These are phyloP conservation scores for Argyrosomus regius DNA, from an alignment of 2,797 vertebrate species.

Conservation along the genomic window DNA sequence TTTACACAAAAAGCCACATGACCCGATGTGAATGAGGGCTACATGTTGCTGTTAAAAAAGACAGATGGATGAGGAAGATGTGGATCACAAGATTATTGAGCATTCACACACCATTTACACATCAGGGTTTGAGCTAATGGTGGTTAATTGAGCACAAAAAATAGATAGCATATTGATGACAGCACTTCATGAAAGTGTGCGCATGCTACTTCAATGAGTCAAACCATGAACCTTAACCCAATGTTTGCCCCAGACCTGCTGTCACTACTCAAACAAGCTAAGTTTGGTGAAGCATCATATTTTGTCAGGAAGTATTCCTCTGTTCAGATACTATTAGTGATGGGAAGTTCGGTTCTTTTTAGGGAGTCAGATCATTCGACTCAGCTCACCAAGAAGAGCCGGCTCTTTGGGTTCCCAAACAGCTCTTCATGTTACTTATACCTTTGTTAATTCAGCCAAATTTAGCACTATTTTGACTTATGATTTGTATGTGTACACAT, in stretches of 20 bases:
- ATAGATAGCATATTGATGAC: neutral
- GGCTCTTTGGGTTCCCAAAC: no score
- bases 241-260: neutral
- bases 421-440: no score
- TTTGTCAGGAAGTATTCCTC: neutral
- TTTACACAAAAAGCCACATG: neutral
- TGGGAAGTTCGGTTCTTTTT: no score
- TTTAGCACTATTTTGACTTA: no score
- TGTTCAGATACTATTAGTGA: neutral
- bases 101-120: neutral
- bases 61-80: neutral
- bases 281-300: neutral
- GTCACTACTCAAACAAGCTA: neutral
- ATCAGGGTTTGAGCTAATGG: neutral
- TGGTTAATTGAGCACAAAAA: neutral
- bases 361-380: no score
- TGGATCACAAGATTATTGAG: slow-evolving; percentile 2
- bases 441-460: no score
- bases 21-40: neutral
- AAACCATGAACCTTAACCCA: neutral
- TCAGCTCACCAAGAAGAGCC: no score
- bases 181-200: neutral
- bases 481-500: no score
- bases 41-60: neutral
- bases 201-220: neutral